Conservation (phyloP, 2,888 invertebrate genomes). For the Trichogramma dendrolimi region DNA sequence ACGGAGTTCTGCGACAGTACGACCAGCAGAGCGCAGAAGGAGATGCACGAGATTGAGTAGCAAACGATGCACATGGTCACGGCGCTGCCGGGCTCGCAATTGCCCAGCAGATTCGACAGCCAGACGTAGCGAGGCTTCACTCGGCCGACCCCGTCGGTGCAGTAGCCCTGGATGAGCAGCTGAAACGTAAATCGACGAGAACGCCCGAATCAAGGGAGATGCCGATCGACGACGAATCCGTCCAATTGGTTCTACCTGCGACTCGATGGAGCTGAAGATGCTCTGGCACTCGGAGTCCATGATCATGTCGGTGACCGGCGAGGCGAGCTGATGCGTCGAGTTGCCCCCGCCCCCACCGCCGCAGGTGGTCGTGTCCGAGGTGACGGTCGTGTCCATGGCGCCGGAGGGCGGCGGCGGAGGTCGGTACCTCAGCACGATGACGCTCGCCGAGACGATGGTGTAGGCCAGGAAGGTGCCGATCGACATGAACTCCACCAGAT, state of each 20-base stretch:
- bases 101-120: constrained; percentile 68
- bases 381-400: constrained; percentile 28
- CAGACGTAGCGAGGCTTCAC: constrained; percentile 70
- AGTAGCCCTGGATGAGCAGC: constrained; percentile 23
- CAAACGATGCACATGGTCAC: constrained; percentile 70
- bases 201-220: neutral
- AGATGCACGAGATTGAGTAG: constrained; percentile 65
- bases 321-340: constrained; percentile 36
- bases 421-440: constrained; percentile 79
- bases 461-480: constrained; percentile 85
- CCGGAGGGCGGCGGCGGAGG: constrained; percentile 47
- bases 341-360: constrained; percentile 33
- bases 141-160: constrained; percentile 60
- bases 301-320: constrained; percentile 43
- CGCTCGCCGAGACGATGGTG: constrained; percentile 86
- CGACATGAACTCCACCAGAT: constrained; percentile 91
- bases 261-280: constrained; percentile 38
- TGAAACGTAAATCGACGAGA: neutral
- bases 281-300: constrained; percentile 45
- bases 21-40: constrained; percentile 60
- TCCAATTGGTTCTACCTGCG: constrained; percentile 33
- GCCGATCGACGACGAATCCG: neutral
- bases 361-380: constrained; percentile 23
- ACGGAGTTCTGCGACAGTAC: constrained; percentile 29
- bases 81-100: constrained; percentile 72